phyloP scores from a whole-genome alignment of 1,140 invertebrate genomes.

The Steinernema feltiae region DNA sequence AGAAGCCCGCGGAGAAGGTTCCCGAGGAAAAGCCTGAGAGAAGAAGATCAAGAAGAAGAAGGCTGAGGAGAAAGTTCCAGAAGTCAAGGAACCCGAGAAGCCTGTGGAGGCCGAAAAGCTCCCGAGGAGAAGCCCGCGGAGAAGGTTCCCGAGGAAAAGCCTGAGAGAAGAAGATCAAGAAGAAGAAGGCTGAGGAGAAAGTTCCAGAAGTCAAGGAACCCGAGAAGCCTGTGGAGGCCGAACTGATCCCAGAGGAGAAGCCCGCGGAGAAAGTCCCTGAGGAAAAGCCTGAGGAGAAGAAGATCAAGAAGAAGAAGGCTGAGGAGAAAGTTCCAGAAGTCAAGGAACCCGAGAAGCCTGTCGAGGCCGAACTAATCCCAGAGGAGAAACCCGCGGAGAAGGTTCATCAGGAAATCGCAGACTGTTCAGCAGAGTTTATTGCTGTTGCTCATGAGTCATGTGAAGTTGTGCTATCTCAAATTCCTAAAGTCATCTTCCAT shows the following conservation, averaged over 20 bases:
- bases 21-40: background rate
- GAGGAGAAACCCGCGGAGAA: slow-evolving; percentile 14
- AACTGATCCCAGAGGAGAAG: slow-evolving; percentile 4
- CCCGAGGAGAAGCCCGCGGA: background rate
- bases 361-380: background rate
- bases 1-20: background rate
- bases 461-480: too few relatives aligned
- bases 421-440: background rate
- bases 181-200: background rate
- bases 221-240: too few relatives aligned
- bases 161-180: too few relatives aligned
- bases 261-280: background rate
- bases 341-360: slow-evolving; percentile 15
- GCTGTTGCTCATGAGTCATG: background rate
- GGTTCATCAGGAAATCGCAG: background rate
- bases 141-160: too few relatives aligned
- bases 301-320: background rate
- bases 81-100: background rate
- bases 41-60: too few relatives aligned
- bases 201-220: background rate
- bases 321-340: background rate
- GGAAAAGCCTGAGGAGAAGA: slow-evolving; percentile 16
- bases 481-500: too few relatives aligned
- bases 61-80: background rate
- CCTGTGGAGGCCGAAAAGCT: background rate